These are phyloP conservation scores for Bos taurus DNA, from an alignment of 2,113 vertebrate genomes.

Conservation along the genomic window DNA sequence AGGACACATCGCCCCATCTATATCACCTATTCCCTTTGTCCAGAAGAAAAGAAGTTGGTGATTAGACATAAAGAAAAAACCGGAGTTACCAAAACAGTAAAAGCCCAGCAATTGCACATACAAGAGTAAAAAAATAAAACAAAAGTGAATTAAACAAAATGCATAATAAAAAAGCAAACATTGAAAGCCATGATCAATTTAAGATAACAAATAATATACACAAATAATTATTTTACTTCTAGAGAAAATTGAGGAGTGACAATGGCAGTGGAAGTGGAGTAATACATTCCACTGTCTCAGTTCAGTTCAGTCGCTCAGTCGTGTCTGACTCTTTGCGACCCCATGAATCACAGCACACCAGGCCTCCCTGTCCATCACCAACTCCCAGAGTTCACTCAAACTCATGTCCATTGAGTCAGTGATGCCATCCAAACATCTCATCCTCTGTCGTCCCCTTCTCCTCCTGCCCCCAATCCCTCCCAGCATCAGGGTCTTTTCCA, in stretches of 20 bases:
- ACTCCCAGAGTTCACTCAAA: no score
- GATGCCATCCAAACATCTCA: no score
- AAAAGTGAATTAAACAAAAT: neutral
- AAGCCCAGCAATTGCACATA: neutral
- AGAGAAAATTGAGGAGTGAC: neutral
- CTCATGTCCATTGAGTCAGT: rapidly evolving
- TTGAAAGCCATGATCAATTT: neutral
- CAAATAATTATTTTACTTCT: neutral
- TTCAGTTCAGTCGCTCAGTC: no score
- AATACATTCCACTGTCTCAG: no score
- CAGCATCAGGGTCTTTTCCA: no score
- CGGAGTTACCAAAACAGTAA: neutral
- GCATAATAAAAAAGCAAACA: neutral
- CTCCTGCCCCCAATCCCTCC: no score
- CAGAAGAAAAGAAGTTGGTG: neutral
- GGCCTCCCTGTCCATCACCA: no score
- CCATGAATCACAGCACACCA: no score
- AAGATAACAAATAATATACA: neutral
- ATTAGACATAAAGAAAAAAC: neutral
- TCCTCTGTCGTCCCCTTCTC: rapidly evolving
- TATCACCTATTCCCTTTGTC: neutral
- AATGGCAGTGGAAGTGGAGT: rapidly evolving
- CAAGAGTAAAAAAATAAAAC: neutral
- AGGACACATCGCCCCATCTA: rapidly evolving
- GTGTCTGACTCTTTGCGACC: rapidly evolving